Percentiles rank a stretch among this genome's conserved stretches.
Conservation (phyloP, 2,888 invertebrate genomes). For the Spilarctia lutea region DNA sequence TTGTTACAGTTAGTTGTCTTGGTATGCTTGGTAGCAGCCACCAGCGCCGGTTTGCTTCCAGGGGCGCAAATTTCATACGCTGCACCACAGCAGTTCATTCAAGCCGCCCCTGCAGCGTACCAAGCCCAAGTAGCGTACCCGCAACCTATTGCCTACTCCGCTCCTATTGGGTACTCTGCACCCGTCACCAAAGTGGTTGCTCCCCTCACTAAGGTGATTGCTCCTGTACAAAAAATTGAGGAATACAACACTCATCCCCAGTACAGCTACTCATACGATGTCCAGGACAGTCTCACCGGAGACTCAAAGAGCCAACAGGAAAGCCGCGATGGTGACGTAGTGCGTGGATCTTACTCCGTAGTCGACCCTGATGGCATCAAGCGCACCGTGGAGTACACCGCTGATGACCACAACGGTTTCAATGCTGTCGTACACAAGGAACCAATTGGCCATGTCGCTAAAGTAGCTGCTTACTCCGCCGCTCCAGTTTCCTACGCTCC, state of each 20-base stretch:
- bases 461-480: conserved; percentile 52
- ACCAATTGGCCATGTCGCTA: conserved; percentile 64
- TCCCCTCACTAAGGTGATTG: conserved; percentile 45
- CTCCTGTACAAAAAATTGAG: conserved; percentile 60
- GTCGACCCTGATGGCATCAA: conserved; percentile 83
- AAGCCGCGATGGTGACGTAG: conserved; percentile 82
- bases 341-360: conserved; percentile 82
- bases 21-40: conserved; percentile 58
- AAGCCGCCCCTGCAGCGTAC: neutral
- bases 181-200: conserved; percentile 50
- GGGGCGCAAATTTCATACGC: neutral
- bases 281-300: conserved; percentile 81
- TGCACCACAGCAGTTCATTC: neutral
- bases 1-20: conserved; percentile 56
- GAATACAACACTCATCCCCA: conserved; percentile 72
- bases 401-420: conserved; percentile 81
- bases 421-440: conserved; percentile 79
- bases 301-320: conserved; percentile 84
- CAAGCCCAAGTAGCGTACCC: neutral
- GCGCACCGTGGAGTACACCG: conserved; percentile 83
- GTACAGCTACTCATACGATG: conserved; percentile 84
- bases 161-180: conserved; percentile 57
- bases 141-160: conserved; percentile 22
- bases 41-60: conserved; percentile 31
- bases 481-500: conserved; percentile 55